Evolutionary conservation across 2,797 vertebrate species (phyloP).

Genomic region (Basileuterus tristriatus): DNA sequence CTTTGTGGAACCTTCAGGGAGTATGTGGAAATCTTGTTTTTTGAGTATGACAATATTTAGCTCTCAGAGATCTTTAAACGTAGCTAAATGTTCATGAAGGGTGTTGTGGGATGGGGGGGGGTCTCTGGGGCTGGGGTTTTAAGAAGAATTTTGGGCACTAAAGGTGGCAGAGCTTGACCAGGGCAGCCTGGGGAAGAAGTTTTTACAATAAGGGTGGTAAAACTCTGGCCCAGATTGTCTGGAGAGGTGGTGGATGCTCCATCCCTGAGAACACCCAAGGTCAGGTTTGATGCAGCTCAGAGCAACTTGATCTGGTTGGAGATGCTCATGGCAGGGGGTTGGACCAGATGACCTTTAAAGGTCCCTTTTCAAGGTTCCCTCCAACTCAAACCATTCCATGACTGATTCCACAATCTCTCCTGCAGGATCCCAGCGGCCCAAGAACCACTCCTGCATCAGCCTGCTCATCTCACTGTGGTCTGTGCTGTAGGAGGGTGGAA

Average conservation of each 20-base stretch:
- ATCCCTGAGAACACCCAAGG: not conserved
- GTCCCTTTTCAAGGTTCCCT: not conserved
- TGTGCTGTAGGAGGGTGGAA: not conserved
- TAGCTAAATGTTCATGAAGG: not conserved
- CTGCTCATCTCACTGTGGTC: not conserved
- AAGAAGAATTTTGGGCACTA: not conserved
- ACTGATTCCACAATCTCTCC: not conserved
- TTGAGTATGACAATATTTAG: not conserved
- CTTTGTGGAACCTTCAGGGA: not conserved
- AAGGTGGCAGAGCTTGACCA: not conserved
- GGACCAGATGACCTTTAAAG: not conserved
- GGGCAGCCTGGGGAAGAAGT: not conserved
- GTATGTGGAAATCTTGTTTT: not conserved
- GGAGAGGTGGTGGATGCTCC: not conserved
- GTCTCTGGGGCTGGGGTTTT: not conserved
- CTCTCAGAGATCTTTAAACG: not conserved
- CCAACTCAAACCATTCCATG: not conserved
- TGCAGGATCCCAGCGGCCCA: fast-evolving
- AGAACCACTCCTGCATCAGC: not conserved
- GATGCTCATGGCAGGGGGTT: not conserved
- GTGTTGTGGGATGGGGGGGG: fast-evolving
- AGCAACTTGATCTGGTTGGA: not conserved
- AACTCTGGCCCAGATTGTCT: not conserved
- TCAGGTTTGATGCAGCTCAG: fast-evolving
- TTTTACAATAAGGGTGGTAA: not conserved